Base-by-base conservation (phyloP, 2,888 invertebrate genomes). In the Drosophila borborema region DNA sequence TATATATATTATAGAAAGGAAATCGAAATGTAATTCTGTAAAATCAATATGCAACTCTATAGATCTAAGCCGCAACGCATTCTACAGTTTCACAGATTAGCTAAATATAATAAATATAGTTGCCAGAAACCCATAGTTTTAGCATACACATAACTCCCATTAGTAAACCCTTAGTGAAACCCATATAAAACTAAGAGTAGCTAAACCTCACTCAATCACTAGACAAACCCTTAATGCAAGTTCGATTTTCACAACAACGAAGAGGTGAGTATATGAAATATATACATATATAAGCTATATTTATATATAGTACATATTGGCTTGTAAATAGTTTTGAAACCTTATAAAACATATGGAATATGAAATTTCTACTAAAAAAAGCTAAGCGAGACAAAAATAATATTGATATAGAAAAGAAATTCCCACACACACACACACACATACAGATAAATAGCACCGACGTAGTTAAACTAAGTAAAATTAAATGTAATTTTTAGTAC, bases 321-420 rank as follows among this genome's bases (percentile, higher is more conserved):
- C 90, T 77, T 86, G 86, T 86, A 86, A 90, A 86, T 86, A 86
- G 72, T 67, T 65, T 66, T 69, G 63, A 73, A 74, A 72, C 66
- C 86, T 66, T 71, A 49, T 73, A 63, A 86, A 80, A 74, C 83
- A 80, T 75, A 87, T 73, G 74, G 66, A 74, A 70, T 75, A 76
- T 73, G 68, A 63, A 71, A 75, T 73, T 73, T 58, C 41, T 46
- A 38, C 49, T 36, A 7, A 16, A 20, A 74, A 55, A 58, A 55
- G 45, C 59, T 56, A 64, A 62, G 62, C 43, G 49, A n/a, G 5
- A 31, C 0, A 49, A 63, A 66, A 28, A 49, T 41, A 34, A 41
- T 28, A 49, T 58, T 34, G 18, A 38, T 4, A 69, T 12, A 40
- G 41, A 64, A 34, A 28, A 10, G 14, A 45, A 64, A 64, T 56